phyloP scores from a whole-genome alignment of 2,888 invertebrate species.

The Leucoma salicis region DNA sequence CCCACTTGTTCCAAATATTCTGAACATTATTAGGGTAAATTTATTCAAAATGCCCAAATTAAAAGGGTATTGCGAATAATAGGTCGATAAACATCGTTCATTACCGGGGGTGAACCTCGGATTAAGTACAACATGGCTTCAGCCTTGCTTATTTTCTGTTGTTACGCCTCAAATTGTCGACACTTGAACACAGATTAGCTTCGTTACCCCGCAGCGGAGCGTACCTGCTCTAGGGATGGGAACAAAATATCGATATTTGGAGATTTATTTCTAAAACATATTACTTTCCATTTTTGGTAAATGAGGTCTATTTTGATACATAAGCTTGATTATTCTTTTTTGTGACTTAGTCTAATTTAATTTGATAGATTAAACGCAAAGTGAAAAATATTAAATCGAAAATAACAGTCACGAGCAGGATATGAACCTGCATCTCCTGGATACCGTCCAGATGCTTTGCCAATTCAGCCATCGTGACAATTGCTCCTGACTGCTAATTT shows the following conservation, averaged over 20 bases:
- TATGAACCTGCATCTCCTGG: too few species aligned
- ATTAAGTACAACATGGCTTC: conserved; percentile 61
- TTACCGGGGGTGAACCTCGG: conserved; percentile 44
- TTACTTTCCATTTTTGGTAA: conserved; percentile 1
- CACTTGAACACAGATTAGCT: conserved; percentile 81
- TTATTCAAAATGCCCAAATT: conserved; percentile 26
- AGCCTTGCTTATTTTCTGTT: conserved; percentile 78
- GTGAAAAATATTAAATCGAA: too few species aligned
- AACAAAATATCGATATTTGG: conserved; percentile 30
- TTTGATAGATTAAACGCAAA: too few species aligned
- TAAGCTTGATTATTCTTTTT: too few species aligned
- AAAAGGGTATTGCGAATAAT: conserved; percentile 33
- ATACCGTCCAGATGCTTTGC: too few species aligned
- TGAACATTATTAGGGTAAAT: background rate
- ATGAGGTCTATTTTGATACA: too few species aligned
- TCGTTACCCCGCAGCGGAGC: conserved; percentile 75
- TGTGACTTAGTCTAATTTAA: too few species aligned
- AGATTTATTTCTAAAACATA: too few species aligned
- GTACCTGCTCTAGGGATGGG: conserved; percentile 59
- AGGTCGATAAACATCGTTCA: conserved; percentile 33
- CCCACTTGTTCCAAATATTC: background rate
- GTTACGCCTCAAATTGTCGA: conserved; percentile 80
- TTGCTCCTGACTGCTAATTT: too few species aligned
- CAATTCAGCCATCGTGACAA: too few species aligned
- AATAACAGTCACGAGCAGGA: too few species aligned